phyloP scores from a whole-genome alignment of 2,888 invertebrate genomes.

The Yponomeuta malinellus region DNA sequence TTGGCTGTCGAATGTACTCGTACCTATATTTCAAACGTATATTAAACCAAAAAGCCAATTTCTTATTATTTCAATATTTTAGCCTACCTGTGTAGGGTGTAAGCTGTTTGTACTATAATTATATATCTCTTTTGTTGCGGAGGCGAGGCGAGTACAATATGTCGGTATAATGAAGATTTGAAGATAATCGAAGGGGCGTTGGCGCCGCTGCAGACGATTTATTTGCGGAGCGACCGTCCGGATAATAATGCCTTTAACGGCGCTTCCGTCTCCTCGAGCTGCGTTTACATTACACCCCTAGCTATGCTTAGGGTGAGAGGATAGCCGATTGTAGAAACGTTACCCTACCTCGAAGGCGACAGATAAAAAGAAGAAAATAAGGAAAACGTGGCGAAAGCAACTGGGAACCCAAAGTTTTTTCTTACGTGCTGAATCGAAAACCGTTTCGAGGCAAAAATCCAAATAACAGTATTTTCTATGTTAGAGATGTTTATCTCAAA shows the following conservation, averaged over 20 bases:
- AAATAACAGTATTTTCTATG: no score
- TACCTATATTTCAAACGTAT: no score
- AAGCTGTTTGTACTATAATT: no score
- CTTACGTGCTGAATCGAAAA: no score
- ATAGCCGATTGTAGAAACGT: background rate
- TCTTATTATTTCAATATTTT: background rate
- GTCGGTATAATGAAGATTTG: conserved; percentile 75
- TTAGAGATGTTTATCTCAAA: no score
- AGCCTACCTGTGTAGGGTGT: background rate
- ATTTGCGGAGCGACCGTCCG: conserved; percentile 72
- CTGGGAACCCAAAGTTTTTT: no score
- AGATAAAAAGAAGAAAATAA: no score
- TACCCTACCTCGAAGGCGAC: background rate
- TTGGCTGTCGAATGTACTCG: no score
- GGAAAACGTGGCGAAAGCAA: no score
- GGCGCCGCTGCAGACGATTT: conserved; percentile 59
- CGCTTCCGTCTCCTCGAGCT: conserved; percentile 48
- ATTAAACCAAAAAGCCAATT: no score
- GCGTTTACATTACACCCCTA: conserved; percentile 26
- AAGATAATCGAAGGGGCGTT: conserved; percentile 72
- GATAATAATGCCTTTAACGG: conserved; percentile 71
- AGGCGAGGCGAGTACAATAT: conserved; percentile 45
- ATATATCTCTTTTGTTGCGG: background rate
- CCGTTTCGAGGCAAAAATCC: no score
- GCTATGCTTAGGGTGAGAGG: background rate